Base-by-base conservation (phyloP, 2,797 vertebrate genomes). In the Pangasius krempfi region DNA sequence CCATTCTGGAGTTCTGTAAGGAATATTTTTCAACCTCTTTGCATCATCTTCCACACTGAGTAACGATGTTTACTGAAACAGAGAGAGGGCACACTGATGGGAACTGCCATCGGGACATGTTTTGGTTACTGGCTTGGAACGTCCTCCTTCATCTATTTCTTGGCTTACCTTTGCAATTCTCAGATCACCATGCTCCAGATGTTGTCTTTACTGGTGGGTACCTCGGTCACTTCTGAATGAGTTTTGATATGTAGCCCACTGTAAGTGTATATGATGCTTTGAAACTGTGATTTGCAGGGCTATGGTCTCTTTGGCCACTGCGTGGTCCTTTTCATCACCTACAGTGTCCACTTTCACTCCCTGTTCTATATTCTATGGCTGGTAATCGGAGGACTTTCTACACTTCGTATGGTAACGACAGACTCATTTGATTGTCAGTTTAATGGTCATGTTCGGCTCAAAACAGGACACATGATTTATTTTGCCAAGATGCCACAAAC, bases 161-260 rank as follows among this genome's bases (percentile, higher is more conserved):
- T 99, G 91, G 97, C 98, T 0, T 99, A 99, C 92, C 94, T 99
- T 91, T 98, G 98, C 92, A 99, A 99, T 1, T 96, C 98, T 90
- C 98, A 99, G 92, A 98, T 99, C 95, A 99, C 98, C 1, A 98
- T 99, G 98, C 96, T 99, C 75, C 98, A 99, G 96, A 99, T 95
- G 96, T 93, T 99, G 80, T 99, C 98, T 6, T 94, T 99, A 88
- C 94, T 99, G 96, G 98, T 99, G 92, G 85, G 97, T 96, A 83
- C n/a, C 25, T 13, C n/a, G 0, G n/a, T 37, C 30, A 37, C n/a
- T 44, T 76, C n/a, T 76, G 16, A 80, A 16, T 40, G 12, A 27
- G 27, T 78, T 44, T 40, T 47, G 27, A 79, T 68, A 16, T 14
- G 4, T 83, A 37, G 4, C 54, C 30, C 8, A 64, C 10, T 9